Evolutionary conservation across 2,113 vertebrate genomes (phyloP).

Genomic region (Chascanopsetta lugubris): DNA sequence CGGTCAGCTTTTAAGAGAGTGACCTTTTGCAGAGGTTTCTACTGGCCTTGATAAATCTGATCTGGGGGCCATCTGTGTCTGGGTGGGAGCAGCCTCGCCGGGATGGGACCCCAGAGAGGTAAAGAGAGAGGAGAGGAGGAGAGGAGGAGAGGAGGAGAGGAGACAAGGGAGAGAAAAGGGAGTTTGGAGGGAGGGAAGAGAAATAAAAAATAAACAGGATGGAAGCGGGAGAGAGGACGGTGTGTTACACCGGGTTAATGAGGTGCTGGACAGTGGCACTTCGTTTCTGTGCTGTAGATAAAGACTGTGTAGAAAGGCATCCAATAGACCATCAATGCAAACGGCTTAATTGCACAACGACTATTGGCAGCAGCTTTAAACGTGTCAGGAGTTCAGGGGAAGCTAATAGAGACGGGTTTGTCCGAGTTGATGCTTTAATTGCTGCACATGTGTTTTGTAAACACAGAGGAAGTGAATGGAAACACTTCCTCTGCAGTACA

Average conservation of each 20-base stretch:
- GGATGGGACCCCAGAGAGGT: slow-evolving; percentile 86
- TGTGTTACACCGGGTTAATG: too few species aligned
- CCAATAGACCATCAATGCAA: slow-evolving; percentile 91
- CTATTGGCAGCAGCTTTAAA: slow-evolving; percentile 94
- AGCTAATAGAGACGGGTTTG: slow-evolving; percentile 89
- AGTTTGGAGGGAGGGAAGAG: slow-evolving; percentile 39
- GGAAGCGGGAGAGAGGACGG: slow-evolving; percentile 20
- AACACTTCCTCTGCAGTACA: neutral
- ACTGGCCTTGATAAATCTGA: slow-evolving; percentile 92
- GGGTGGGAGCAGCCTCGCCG: slow-evolving; percentile 78
- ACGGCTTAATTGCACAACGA: slow-evolving; percentile 92
- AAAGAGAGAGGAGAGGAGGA: slow-evolving; percentile 13
- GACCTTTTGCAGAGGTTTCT: slow-evolving; percentile 88
- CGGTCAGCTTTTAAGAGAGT: slow-evolving; percentile 90
- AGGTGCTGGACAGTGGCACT: slow-evolving; percentile 32
- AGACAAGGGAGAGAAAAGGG: neutral
- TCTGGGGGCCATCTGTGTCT: slow-evolving; percentile 89
- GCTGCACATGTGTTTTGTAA: slow-evolving; percentile 56
- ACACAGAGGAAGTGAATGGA: slow-evolving; percentile 9
- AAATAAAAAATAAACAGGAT: slow-evolving; percentile 5
- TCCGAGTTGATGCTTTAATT: slow-evolving; percentile 87
- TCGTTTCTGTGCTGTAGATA: slow-evolving; percentile 54
- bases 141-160: slow-evolving; percentile 5
- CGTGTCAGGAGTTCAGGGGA: slow-evolving; percentile 87
- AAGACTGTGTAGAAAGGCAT: slow-evolving; percentile 84